Evolutionary conservation across 2,888 invertebrate genomes (phyloP), one percentile per base, ranked within the genome.

Genomic region (Eupithecia subumbrata): DNA sequence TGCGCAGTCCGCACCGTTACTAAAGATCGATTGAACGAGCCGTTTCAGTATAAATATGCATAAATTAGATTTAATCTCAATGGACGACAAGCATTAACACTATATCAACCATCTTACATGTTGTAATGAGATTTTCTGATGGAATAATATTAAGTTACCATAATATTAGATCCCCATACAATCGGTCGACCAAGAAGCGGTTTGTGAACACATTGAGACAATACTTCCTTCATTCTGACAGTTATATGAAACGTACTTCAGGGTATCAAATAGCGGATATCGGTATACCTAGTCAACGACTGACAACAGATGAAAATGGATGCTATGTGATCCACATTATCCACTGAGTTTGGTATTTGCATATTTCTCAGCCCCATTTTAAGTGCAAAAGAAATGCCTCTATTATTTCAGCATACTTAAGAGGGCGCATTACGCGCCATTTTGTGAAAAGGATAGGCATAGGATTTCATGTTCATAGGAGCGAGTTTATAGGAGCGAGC

Each of bases 11-110:
- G 78, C 77, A 85, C 89, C 88, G 89, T 88, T 86, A 87, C 84
- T 84, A 85, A 87, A 86, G 85, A 89, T 88, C 85, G 87, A 90
- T 90, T 88, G 85, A 85, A 84, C 86, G 82, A 84, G 77, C 64
- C 82, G 85, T 82, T 84, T 83, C 82, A 82, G 78, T 83, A 86
- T 82, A 85, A 86, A 86, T 85, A 83, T 85, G 83, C 64, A 34
- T 64, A 43, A 71, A 64, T 63, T 25, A 30, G 64, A 71, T 71
- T 71, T 64, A 71, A 60, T 60, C 60, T 60, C 25, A 60, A 60
- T 60, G 60, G 22, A 60, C 22, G 60, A 60, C 60, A 60, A 60
- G 60, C 60, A 60, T 60, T 60, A 60, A 60, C 60, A 60, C 25
- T 60, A 25, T 60, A 60, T 60, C 60, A 60, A 60, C 25, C 25